Evolutionary conservation across 2,113 vertebrate genomes (phyloP).

Genomic region (Brienomyrus brachyistius): DNA sequence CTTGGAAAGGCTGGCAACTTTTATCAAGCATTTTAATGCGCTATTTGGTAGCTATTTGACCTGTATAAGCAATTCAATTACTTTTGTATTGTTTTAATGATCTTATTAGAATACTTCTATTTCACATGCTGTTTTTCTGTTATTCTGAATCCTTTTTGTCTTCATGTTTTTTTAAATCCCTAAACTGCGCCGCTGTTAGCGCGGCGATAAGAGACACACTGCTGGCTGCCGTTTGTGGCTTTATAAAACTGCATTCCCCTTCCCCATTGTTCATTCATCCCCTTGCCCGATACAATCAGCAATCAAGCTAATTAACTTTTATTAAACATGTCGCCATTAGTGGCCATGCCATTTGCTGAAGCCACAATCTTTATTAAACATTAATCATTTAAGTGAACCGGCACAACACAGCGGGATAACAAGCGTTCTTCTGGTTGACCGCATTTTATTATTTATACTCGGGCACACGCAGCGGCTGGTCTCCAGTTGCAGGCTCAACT

Average conservation of each 20-base stretch:
- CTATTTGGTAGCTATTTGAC: neutral
- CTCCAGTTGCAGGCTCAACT: neutral
- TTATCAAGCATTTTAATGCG: neutral
- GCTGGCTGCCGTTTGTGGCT: neutral
- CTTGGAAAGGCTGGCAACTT: neutral
- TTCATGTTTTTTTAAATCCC: neutral
- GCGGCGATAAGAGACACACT: neutral
- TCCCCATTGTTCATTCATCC: neutral
- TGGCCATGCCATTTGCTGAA: neutral
- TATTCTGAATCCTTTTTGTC: neutral
- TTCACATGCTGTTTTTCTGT: neutral
- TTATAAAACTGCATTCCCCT: neutral
- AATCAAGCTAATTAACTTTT: neutral
- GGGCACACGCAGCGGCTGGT: neutral
- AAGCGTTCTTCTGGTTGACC: neutral
- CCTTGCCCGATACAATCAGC: neutral
- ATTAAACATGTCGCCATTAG: neutral
- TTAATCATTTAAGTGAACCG: neutral
- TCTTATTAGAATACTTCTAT: neutral
- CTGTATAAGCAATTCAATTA: neutral
- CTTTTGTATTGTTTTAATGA: neutral
- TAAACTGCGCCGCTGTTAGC: neutral
- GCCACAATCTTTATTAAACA: neutral
- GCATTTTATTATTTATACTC: neutral
- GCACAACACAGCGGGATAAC: neutral